phyloP scores from a whole-genome alignment of 2,113 vertebrate species.

The Galeopterus variegatus region DNA sequence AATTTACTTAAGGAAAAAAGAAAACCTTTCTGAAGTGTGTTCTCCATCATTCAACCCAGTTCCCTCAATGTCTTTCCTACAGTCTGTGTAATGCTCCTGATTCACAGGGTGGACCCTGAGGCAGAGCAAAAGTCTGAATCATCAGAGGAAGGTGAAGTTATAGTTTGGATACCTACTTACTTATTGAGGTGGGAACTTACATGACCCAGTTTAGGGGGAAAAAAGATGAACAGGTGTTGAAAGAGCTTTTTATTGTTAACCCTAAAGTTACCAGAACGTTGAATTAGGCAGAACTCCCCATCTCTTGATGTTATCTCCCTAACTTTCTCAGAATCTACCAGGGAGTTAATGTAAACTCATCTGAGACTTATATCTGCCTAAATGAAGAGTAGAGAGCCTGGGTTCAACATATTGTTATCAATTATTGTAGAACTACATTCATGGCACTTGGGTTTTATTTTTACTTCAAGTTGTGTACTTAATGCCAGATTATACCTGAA shows the following conservation, averaged over 20 bases:
- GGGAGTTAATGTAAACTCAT: no score
- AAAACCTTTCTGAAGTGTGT: no score
- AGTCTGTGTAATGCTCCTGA: accelerated
- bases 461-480: neutral
- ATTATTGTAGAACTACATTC: neutral
- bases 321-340: neutral
- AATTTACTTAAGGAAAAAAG: neutral
- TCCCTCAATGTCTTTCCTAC: neutral
- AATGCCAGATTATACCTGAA: neutral
- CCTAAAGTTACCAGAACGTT: slow-evolving; percentile 63
- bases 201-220: neutral
- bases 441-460: neutral
- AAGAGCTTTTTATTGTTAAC: slow-evolving; percentile 68
- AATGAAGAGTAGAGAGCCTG: neutral
- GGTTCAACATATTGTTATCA: neutral
- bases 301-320: neutral
- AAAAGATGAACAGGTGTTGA: neutral
- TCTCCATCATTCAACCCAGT: accelerated
- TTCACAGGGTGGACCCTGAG: neutral
- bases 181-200: neutral
- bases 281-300: neutral
- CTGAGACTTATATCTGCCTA: neutral
- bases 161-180: neutral
- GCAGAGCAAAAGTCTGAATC: neutral
- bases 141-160: neutral